These are phyloP conservation scores for Protobothrops flavoviridis DNA, from an alignment of 2,113 vertebrate species.

Conservation along the genomic window DNA sequence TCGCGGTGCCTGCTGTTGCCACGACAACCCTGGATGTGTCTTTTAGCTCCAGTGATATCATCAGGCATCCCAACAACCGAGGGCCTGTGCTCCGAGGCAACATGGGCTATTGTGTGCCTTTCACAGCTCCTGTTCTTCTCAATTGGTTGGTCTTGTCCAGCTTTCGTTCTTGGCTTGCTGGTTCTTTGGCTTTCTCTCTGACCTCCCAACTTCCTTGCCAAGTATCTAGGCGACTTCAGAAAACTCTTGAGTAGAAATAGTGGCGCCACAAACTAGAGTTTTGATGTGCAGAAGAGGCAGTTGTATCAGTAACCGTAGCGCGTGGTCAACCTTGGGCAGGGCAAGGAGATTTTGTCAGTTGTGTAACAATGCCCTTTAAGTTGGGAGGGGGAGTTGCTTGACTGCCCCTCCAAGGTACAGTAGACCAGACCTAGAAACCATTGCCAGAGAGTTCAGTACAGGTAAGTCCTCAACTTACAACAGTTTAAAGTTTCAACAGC, in stretches of 20 bases:
- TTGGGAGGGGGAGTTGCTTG: not conserved
- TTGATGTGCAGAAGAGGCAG: not conserved
- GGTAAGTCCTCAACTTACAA: no score
- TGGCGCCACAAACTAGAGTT: no score
- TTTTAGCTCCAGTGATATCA: constrained; percentile 16
- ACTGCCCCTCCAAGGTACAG: not conserved
- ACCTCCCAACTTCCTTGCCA: not conserved
- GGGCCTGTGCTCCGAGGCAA: not conserved
- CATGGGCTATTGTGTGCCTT: not conserved
- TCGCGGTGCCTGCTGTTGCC: constrained; percentile 8
- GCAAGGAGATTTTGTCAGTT: not conserved
- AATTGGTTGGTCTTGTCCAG: not conserved
- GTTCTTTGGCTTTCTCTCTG: not conserved
- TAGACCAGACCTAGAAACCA: not conserved
- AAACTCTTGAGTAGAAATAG: not conserved
- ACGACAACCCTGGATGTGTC: constrained; percentile 25
- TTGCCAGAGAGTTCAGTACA: not conserved
- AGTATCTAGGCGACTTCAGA: not conserved
- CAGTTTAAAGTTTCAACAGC: no score
- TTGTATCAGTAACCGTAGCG: not conserved
- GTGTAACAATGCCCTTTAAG: not conserved
- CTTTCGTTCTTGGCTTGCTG: not conserved
- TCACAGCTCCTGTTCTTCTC: no score
- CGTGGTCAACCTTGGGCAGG: no score
- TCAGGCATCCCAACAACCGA: constrained; percentile 12